Evolutionary conservation across 2,888 invertebrate genomes (phyloP).

Genomic region (Desoria tigrina): DNA sequence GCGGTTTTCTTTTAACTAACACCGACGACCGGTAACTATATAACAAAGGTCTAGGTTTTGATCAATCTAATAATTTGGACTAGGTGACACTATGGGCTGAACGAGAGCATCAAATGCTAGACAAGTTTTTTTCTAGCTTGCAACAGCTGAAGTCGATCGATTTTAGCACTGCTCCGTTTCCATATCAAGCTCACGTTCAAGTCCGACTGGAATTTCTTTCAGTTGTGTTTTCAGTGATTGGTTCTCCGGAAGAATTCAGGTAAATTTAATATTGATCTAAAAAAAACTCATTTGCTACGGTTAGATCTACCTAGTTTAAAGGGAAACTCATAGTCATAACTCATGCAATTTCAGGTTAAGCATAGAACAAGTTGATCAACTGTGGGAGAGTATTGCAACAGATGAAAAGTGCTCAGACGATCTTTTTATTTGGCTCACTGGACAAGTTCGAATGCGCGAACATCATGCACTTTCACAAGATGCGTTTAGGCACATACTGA

Average conservation of each 20-base stretch:
- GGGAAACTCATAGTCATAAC: background rate
- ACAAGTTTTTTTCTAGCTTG: constrained; percentile 84
- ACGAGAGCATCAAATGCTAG: constrained; percentile 88
- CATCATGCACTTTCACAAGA: constrained; percentile 87
- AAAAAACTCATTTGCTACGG: background rate
- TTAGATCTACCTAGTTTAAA: too few species aligned
- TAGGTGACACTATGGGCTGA: constrained; percentile 87
- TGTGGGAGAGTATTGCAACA: constrained; percentile 88
- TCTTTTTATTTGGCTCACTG: constrained; percentile 87
- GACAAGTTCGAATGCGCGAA: constrained; percentile 83
- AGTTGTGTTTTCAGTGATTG: constrained; percentile 85
- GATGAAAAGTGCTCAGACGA: constrained; percentile 86
- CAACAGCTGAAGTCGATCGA: constrained; percentile 67
- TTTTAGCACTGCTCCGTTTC: constrained; percentile 61
- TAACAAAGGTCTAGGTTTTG: constrained; percentile 57
- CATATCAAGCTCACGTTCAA: constrained; percentile 83
- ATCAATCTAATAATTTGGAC: background rate
- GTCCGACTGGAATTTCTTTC: constrained; percentile 88
- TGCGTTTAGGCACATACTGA: constrained; percentile 81
- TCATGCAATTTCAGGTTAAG: constrained; percentile 63
- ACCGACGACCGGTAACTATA: background rate
- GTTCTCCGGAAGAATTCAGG: constrained; percentile 85
- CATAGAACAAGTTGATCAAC: constrained; percentile 83
- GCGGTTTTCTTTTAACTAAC: background rate
- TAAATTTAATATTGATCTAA: constrained; percentile 55